A percentile compares a stretch with the other conserved stretches of the same genome.
These are phyloP conservation scores for Ptychochromis oligacanthus DNA, from an alignment of 2,113 vertebrate genomes.

Conservation along the genomic window DNA sequence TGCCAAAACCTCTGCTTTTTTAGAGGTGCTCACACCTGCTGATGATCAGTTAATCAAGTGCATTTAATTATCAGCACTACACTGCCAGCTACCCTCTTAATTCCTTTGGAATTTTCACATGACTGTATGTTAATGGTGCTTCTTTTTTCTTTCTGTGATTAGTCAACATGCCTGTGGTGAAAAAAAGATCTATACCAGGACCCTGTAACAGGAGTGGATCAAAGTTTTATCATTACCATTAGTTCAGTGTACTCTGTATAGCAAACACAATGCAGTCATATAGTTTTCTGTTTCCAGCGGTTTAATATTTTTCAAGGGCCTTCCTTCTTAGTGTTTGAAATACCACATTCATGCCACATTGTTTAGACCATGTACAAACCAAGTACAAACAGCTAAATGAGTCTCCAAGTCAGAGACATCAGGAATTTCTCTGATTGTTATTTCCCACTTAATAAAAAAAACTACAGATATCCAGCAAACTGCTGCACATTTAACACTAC, in stretches of 20 bases:
- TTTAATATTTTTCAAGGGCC: not conserved
- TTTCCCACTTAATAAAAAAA: too few relatives aligned
- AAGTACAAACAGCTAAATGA: not conserved
- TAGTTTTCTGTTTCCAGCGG: not conserved
- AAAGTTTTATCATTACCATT: not conserved
- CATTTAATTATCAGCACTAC: too few relatives aligned
- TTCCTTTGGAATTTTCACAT: too few relatives aligned
- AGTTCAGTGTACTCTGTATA: not conserved
- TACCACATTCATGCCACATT: not conserved
- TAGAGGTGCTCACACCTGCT: too few relatives aligned
- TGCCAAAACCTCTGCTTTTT: too few relatives aligned
- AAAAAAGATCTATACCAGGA: not conserved
- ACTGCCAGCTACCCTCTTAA: too few relatives aligned
- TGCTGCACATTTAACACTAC: constrained; percentile 1
- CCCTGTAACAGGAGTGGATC: not conserved
- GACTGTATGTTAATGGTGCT: too few relatives aligned
- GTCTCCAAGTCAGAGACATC: not conserved
- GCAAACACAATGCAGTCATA: not conserved
- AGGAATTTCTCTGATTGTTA: too few relatives aligned
- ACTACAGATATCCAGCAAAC: not conserved
- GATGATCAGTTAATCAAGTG: too few relatives aligned
- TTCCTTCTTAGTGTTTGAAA: not conserved
- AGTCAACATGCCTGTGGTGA: too few relatives aligned
- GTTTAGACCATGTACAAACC: not conserved
- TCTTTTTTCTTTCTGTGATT: too few relatives aligned